Conservation (phyloP, 2,888 invertebrate genomes). For the Dorcus parallelipipedus region DNA sequence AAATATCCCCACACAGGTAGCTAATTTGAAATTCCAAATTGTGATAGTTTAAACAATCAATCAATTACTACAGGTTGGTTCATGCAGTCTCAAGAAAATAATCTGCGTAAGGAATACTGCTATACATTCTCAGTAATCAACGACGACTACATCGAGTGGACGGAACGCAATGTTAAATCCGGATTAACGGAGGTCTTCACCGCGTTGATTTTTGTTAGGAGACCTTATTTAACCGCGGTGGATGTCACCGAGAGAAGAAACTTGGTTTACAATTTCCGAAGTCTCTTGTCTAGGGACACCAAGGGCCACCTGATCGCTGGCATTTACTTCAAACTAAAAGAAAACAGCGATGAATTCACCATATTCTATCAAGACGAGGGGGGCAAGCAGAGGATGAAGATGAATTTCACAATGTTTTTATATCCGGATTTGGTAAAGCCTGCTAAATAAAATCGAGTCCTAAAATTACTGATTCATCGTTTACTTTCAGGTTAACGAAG, state of each 20-base stretch:
- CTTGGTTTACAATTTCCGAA: slow-evolving; percentile 79
- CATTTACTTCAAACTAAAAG: slow-evolving; percentile 76
- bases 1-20: slow-evolving; percentile 81
- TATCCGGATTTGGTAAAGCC: slow-evolving; percentile 56
- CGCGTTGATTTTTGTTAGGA: slow-evolving; percentile 75
- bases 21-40: background rate
- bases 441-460: no score
- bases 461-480: background rate
- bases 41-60: background rate
- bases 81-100: slow-evolving; percentile 73
- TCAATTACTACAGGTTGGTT: slow-evolving; percentile 66
- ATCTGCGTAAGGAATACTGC: slow-evolving; percentile 78
- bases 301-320: slow-evolving; percentile 83
- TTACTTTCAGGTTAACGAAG: slow-evolving; percentile 58
- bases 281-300: slow-evolving; percentile 75
- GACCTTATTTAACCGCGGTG: slow-evolving; percentile 75
- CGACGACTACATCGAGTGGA: slow-evolving; percentile 80
- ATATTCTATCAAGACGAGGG: slow-evolving; percentile 69
- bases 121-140: slow-evolving; percentile 70
- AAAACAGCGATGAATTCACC: slow-evolving; percentile 62
- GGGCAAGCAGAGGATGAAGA: slow-evolving; percentile 65
- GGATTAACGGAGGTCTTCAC: slow-evolving; percentile 55
- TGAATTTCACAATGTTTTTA: slow-evolving; percentile 69
- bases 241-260: slow-evolving; percentile 87
- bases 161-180: slow-evolving; percentile 70